These are phyloP conservation scores for Pungitius pungitius DNA, from an alignment of 2,113 vertebrate genomes.

Conservation along the genomic window DNA sequence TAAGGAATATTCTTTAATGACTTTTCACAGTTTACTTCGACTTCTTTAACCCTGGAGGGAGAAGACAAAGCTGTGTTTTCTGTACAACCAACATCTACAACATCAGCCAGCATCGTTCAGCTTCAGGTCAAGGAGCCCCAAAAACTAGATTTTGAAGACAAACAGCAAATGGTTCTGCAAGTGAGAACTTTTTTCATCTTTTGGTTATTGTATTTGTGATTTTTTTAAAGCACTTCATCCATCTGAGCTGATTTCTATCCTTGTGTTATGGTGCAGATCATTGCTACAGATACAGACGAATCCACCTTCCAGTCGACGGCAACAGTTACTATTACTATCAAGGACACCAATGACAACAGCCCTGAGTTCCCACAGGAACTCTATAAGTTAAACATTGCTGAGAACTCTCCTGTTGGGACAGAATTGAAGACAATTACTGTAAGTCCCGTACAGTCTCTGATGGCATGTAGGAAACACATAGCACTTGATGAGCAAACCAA, in stretches of 20 bases:
- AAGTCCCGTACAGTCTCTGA: conserved; percentile 30
- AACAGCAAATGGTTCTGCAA: conserved; percentile 79
- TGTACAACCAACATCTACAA: conserved; percentile 74
- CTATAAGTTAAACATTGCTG: conserved; percentile 78
- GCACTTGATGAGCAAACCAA: not conserved
- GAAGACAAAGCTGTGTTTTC: conserved; percentile 76
- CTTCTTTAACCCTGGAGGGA: conserved; percentile 79
- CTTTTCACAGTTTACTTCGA: conserved; percentile 78
- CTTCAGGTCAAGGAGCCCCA: conserved; percentile 77
- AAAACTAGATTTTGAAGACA: conserved; percentile 86
- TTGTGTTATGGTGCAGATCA: conserved; percentile 78
- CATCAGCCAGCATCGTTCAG: conserved; percentile 75
- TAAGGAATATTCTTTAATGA: conserved; percentile 4
- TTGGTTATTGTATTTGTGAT: not conserved
- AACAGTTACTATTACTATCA: conserved; percentile 84
- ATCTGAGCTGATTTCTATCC: not conserved
- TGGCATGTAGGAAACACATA: not conserved
- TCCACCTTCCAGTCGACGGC: conserved; percentile 66
- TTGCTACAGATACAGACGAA: conserved; percentile 80
- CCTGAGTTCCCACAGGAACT: conserved; percentile 80
- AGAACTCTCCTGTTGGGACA: conserved; percentile 79
- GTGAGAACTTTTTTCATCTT: conserved; percentile 66
- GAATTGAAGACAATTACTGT: conserved; percentile 80
- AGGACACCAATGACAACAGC: conserved; percentile 88
- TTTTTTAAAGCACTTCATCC: not conserved